Evolutionary conservation across 2,113 vertebrate genomes (phyloP), one percentile per base, ranked within the genome.

Genomic region (Xiphorhynchus elegans): DNA sequence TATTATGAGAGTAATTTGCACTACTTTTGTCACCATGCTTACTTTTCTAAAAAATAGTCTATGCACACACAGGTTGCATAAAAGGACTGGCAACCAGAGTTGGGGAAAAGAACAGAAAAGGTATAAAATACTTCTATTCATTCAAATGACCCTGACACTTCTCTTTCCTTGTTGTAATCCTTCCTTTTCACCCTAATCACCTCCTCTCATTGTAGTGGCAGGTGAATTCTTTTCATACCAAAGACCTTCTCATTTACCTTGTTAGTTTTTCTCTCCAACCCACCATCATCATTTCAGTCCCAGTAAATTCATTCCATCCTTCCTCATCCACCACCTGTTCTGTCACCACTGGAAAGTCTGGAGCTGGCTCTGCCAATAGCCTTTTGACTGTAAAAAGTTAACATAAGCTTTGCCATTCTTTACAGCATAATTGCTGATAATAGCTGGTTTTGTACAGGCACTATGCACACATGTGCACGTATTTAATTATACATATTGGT

Each of bases 401-500:
- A 31, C 6, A 63, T 44, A 74, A 66, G 67, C 42, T 84, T 89
- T 82, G 11, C n/a, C 18, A 63, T 75, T 70, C 28, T 59, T 92
- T 84, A 56, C 63, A 63, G 35, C 6, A 40, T 69, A 84, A 63
- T 49, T 81, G 26, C 21, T 62, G 35, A 52, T 42, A 73, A 35
- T 44, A 92, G 33, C 16, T 82, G 35, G 11, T 55, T 93, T 23
- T 39, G 18, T 8, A 11, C 26, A 59, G 78, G 25, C 24, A 72
- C 26, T 52, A 52, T 2, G 5, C 53, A 85, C 7, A 39, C 28
- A 17, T 87, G 53, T 89, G 53, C 28, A 20, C 60, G 7, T 79
- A 68, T 79, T 76, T 95, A 75, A 64, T 79, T 60, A 60, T 44
- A 87, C 21, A 14, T 78, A 94, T 95, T 94, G 88, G 37, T 93